Conservation (phyloP, 2,888 invertebrate species). For the Pristionchus mayeri region DNA sequence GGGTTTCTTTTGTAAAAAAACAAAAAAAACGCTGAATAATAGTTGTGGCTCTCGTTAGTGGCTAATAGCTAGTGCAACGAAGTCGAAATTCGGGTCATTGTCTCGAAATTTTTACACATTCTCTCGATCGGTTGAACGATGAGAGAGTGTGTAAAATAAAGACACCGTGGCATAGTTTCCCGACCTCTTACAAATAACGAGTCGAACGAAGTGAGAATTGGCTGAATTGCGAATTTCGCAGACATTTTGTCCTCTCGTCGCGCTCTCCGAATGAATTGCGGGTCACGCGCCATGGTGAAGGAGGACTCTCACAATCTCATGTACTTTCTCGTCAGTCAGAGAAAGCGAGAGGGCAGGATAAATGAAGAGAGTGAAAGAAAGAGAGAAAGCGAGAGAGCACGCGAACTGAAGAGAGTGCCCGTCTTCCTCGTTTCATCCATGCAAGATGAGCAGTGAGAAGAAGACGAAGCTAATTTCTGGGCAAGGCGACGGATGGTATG, state of each 20-base stretch:
- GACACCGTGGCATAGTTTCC: no score
- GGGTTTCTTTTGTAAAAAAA: no score
- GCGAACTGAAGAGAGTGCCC: background rate
- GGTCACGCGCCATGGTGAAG: background rate
- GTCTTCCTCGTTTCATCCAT: constrained; percentile 2
- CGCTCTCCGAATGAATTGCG: background rate
- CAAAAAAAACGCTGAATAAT: no score
- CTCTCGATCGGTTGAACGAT: no score
- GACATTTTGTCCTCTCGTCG: background rate
- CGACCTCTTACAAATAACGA: background rate
- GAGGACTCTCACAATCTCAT: background rate
- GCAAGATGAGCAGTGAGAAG: background rate
- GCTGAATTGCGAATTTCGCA: background rate
- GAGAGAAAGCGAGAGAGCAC: no score
- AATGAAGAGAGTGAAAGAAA: background rate
- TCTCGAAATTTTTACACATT: background rate
- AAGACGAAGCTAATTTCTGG: background rate
- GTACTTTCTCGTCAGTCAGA: background rate
- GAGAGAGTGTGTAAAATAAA: no score
- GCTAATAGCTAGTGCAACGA: no score
- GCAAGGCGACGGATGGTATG: background rate
- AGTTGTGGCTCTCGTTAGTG: no score
- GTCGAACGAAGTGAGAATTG: background rate
- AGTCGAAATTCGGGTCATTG: no score
- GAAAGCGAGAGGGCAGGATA: background rate